A percentile compares a stretch with the other conserved stretches of the same genome.
Evolutionary conservation across 1,140 invertebrate species (phyloP).

Genomic region (Zaprionus vittiger): DNA sequence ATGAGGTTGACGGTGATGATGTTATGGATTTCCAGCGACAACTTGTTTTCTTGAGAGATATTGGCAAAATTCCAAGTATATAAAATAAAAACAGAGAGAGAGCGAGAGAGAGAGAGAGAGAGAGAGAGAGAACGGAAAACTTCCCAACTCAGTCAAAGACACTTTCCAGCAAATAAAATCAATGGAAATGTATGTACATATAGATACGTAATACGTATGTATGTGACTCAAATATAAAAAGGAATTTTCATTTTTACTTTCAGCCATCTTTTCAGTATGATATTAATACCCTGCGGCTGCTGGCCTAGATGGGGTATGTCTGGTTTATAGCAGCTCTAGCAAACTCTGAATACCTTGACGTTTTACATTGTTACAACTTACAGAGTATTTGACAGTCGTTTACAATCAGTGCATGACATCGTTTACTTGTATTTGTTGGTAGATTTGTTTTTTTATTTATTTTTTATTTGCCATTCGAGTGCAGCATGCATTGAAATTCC

Average conservation of each 20-base stretch:
- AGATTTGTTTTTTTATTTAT: slow-evolving; percentile 43
- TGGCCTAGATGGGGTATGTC: not conserved
- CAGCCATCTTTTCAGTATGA: slow-evolving; percentile 7
- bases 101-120: not conserved
- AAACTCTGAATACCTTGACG: not conserved
- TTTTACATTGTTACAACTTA: not conserved
- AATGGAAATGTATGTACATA: slow-evolving; percentile 49
- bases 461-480: slow-evolving; percentile 51
- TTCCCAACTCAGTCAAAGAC: slow-evolving; percentile 30
- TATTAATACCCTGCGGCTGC: not conserved
- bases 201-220: slow-evolving; percentile 36
- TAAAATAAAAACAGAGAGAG: not conserved
- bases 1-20: not conserved
- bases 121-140: not conserved
- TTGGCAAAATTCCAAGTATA: slow-evolving; percentile 7
- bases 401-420: not conserved
- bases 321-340: not conserved
- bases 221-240: slow-evolving; percentile 75
- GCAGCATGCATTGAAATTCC: slow-evolving; percentile 65
- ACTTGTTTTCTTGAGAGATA: slow-evolving; percentile 14
- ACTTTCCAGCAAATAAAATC: slow-evolving; percentile 56
- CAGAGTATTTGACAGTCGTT: not conserved
- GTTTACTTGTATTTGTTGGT: slow-evolving; percentile 33
- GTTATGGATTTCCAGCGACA: not conserved
- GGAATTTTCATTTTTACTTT: slow-evolving; percentile 47